Evolutionary conservation across 2,888 invertebrate species (phyloP).

Genomic region (Nomada flava): DNA sequence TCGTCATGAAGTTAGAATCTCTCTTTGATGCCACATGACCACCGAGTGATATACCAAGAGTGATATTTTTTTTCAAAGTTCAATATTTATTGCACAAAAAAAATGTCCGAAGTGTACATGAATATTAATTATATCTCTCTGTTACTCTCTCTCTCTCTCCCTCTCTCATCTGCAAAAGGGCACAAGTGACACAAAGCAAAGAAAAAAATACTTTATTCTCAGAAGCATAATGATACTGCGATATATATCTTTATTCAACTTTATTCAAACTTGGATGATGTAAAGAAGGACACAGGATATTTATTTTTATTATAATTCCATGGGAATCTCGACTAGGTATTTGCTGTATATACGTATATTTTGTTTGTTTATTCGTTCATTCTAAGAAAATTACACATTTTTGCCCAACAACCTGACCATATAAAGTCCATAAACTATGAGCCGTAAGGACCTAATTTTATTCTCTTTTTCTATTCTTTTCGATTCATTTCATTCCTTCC

Average conservation of each 20-base stretch:
- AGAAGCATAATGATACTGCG: conserved; percentile 66
- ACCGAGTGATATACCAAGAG: conserved; percentile 78
- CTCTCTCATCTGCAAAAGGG: conserved; percentile 70
- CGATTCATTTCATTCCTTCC: conserved; percentile 19
- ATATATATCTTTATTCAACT: conserved; percentile 72
- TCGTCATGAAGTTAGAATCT: conserved; percentile 52
- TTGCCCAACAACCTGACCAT: conserved; percentile 75
- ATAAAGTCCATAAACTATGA: conserved; percentile 69
- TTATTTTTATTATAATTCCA: conserved; percentile 78
- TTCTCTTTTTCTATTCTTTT: conserved; percentile 12
- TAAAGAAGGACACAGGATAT: conserved; percentile 80
- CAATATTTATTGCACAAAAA: conserved; percentile 80
- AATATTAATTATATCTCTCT: conserved; percentile 68
- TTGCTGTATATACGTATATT: conserved; percentile 67
- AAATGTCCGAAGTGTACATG: conserved; percentile 76
- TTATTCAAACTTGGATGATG: conserved; percentile 77
- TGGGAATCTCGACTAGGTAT: conserved; percentile 80
- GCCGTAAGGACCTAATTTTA: conserved; percentile 72
- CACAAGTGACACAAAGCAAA: conserved; percentile 73
- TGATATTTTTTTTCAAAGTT: conserved; percentile 73
- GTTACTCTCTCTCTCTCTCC: conserved; percentile 64
- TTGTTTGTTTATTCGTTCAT: conserved; percentile 73
- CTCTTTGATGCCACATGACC: conserved; percentile 81
- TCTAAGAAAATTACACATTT: conserved; percentile 75
- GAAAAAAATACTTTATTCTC: conserved; percentile 73